These are phyloP conservation scores for Silurus lanzhouensis DNA, from an alignment of 2,797 vertebrate species.

Conservation along the genomic window DNA sequence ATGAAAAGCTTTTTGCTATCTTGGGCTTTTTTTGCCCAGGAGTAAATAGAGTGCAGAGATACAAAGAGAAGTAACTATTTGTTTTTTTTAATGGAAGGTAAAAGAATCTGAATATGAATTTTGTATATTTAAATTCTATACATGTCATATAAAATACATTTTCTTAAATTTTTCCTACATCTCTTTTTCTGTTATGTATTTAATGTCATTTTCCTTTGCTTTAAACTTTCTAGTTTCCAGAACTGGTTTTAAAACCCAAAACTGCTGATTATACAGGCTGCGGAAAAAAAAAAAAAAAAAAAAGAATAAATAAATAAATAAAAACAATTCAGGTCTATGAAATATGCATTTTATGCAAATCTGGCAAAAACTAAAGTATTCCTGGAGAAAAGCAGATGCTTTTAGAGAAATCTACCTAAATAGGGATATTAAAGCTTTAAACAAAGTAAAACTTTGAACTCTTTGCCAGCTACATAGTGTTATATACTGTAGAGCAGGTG, in stretches of 20 bases:
- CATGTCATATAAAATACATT: background rate
- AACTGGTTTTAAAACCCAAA: background rate
- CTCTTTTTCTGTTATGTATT: background rate
- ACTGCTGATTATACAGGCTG: background rate
- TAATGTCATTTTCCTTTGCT: background rate
- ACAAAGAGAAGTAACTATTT: too few relatives aligned
- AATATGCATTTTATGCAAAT: background rate
- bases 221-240: background rate
- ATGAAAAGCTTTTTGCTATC: too few relatives aligned
- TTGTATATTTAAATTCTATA: background rate
- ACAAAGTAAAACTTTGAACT: too few relatives aligned
- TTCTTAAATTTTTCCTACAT: too few relatives aligned
- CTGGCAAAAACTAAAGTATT: too few relatives aligned
- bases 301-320: too few relatives aligned
- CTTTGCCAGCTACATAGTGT: too few relatives aligned
- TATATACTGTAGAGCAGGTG: background rate
- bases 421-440: too few relatives aligned
- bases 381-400: too few relatives aligned
- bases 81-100: background rate
- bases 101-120: background rate
- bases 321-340: background rate
- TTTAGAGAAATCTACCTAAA: too few relatives aligned
- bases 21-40: too few relatives aligned
- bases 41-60: too few relatives aligned
- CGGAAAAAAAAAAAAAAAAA: background rate